Percentiles rank a stretch among this genome's conserved stretches.
Conservation (phyloP, 2,888 invertebrate genomes). For the Augochlorella aurata region DNA sequence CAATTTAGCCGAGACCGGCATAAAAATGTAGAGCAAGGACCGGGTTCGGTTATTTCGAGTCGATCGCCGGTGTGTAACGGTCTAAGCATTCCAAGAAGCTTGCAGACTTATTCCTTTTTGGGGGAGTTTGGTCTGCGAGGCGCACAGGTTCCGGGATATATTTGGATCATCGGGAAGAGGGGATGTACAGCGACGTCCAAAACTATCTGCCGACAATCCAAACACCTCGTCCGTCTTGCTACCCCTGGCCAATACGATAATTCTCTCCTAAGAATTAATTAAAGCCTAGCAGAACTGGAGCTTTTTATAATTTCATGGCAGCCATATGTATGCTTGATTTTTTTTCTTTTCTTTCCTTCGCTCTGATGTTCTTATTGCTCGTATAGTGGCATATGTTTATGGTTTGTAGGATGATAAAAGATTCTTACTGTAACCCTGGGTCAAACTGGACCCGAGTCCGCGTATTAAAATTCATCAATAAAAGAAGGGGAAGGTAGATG, state of each 20-base stretch:
- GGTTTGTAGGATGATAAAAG: not conserved
- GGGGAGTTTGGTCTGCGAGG: conserved; percentile 66
- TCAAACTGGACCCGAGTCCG: not conserved
- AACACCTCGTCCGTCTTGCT: not conserved
- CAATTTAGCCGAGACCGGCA: conserved; percentile 46
- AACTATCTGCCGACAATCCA: not conserved
- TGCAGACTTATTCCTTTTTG: conserved; percentile 69
- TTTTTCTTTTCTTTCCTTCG: too few relatives aligned
- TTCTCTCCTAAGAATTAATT: not conserved
- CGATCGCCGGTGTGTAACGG: conserved; percentile 61
- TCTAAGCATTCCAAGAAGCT: conserved; percentile 71
- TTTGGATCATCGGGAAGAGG: conserved; percentile 59
- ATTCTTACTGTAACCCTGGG: not conserved
- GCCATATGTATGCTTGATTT: too few relatives aligned
- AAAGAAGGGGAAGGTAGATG: not conserved
- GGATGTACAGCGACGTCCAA: conserved; percentile 1
- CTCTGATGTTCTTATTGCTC: too few relatives aligned
- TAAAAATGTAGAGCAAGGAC: conserved; percentile 74
- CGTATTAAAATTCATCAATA: not conserved
- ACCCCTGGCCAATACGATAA: not conserved
- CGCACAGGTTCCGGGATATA: conserved; percentile 66
- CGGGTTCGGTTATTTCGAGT: conserved; percentile 63
- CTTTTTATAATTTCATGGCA: too few relatives aligned
- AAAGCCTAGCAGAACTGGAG: too few relatives aligned
- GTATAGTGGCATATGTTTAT: not conserved